Conservation (phyloP, 2,888 invertebrate genomes). For the Leptinotarsa haldemani region DNA sequence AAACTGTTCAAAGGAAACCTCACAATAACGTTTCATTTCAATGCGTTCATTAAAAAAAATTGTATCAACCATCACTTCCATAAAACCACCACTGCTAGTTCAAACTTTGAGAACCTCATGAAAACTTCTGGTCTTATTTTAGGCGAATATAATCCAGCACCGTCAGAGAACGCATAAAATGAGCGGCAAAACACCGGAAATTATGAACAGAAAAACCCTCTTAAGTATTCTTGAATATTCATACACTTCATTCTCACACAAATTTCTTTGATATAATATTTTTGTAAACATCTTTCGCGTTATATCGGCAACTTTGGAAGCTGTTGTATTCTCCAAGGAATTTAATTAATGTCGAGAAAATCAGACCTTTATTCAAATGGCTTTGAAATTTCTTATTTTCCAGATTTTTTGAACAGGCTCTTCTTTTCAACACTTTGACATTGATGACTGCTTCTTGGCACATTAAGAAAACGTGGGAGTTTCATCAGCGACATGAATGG, state of each 20-base stretch:
- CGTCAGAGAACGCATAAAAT: background rate
- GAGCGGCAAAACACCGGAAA: background rate
- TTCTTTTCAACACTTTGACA: background rate
- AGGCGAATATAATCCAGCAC: background rate
- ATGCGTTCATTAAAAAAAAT: no score
- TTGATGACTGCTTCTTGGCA: background rate
- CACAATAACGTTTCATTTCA: no score
- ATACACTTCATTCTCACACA: background rate
- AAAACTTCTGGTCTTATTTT: background rate
- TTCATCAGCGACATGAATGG: background rate
- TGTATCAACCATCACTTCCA: no score
- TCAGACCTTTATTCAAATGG: background rate
- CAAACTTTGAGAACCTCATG: no score
- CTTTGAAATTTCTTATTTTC: background rate
- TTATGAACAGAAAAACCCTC: background rate
- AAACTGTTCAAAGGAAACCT: no score
- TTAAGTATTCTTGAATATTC: background rate
- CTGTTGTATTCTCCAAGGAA: background rate
- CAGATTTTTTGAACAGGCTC: background rate
- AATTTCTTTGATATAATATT: conserved; percentile 11
- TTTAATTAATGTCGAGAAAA: conserved; percentile 10
- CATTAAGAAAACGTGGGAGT: background rate
- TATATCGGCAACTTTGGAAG: conserved; percentile 1
- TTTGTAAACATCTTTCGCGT: background rate
- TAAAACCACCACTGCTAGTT: no score